These are phyloP conservation scores for Saccostrea echinata DNA, from an alignment of 1,140 invertebrate species.

Conservation along the genomic window DNA sequence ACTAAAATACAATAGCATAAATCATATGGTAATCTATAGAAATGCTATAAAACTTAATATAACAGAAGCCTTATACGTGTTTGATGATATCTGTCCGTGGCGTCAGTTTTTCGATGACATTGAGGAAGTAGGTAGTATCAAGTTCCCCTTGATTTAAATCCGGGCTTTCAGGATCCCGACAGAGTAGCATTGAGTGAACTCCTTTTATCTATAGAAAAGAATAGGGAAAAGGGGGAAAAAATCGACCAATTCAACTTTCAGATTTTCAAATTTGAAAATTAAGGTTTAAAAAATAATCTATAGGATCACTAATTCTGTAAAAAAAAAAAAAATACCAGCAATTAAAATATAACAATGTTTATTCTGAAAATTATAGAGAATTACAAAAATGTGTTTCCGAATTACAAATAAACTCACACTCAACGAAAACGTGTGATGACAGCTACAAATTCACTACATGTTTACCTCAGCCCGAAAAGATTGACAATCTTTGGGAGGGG, in stretches of 20 bases:
- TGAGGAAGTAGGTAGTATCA: slow-evolving; percentile 29
- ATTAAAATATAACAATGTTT: no score
- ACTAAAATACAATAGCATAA: no score
- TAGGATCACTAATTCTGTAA: no score
- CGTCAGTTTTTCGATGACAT: slow-evolving; percentile 15
- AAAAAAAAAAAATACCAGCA: no score
- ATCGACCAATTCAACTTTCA: no score
- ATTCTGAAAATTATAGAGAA: no score
- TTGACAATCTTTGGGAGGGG: not conserved
- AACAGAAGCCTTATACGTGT: not conserved
- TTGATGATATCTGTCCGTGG: not conserved
- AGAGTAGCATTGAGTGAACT: not conserved
- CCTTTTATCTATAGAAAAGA: not conserved
- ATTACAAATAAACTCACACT: no score
- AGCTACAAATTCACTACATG: not conserved
- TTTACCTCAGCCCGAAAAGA: slow-evolving; percentile 36
- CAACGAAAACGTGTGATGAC: not conserved
- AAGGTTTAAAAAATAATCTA: no score
- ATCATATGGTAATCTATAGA: not conserved
- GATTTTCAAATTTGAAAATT: no score
- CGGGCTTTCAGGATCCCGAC: slow-evolving; percentile 14
- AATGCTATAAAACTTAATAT: not conserved
- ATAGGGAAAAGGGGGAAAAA: not conserved
- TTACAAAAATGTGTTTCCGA: no score
- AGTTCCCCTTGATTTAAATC: slow-evolving; percentile 38